Evolutionary conservation across 1,140 invertebrate species (phyloP), one percentile per base, ranked within the genome.

Genomic region (Subanguina moxae): DNA sequence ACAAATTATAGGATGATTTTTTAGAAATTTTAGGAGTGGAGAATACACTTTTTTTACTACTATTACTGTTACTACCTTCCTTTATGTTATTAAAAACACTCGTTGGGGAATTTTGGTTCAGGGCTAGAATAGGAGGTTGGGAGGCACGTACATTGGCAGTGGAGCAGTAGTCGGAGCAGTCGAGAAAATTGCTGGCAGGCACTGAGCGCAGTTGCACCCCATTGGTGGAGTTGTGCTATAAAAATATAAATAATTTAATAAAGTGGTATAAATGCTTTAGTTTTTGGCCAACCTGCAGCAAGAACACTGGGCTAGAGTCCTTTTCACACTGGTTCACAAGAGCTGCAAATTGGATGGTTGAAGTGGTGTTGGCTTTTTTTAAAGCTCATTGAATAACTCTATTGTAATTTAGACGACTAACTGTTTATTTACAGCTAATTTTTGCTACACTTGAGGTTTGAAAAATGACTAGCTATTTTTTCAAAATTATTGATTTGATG

Each of bases 121-220:
- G 15, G 19, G n/a, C 27, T 61, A 13, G 27, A 21, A 5, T 43
- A 19, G 38, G 28, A 13, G 28, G 19, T 61, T 8, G 5, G 8
- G 19, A 21, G 27, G 5, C 19, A 65, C 58, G 65, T 76, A 80
- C 78, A 68, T 77, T 75, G 38, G 63, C 67, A 23, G 57, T 64
- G 5, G 80, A 64, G 48, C 80, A 82, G 43, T 74, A 70, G 48
- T 82, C 79, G 21, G 80, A 71, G 70, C 80, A 82, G 43, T 82
- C 80, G 21, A 76, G 48, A 43, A 81, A 74, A 23, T 64, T 68
- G 27, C 57, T 67, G 11, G 70, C 67, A 15, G 78, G 72, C 19
- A 77, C 56, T 8, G 79, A 68, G 19, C 81, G 56, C n/a, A 83
- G 58, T 3, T 56, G 64, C 13, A 63, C 61, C 1, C 79, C 77